A percentile compares a stretch with the other conserved stretches of the same genome.
These are phyloP conservation scores for Phrynocephalus vlangalii DNA, from an alignment of 2,797 vertebrate genomes.

Conservation along the genomic window DNA sequence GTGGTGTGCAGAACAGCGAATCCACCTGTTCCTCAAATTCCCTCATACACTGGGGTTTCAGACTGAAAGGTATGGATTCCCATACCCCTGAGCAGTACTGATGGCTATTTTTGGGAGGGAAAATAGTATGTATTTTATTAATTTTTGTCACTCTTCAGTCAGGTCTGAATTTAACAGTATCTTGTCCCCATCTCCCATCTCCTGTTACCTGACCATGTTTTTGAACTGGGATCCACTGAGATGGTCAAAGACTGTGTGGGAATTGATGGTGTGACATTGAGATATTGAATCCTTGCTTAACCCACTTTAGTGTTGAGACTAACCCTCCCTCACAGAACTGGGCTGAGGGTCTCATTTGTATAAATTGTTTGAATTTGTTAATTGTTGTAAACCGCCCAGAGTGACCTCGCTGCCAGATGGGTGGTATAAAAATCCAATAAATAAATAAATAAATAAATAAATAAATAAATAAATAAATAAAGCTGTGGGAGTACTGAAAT, in stretches of 20 bases:
- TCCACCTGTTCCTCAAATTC: too few relatives aligned
- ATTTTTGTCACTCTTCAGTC: neutral
- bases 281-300: neutral
- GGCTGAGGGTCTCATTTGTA: neutral
- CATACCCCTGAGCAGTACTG: neutral
- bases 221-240: neutral
- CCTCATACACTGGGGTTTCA: neutral
- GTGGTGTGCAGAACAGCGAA: neutral
- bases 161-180: neutral
- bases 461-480: neutral
- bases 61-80: neutral
- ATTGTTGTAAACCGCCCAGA: too few relatives aligned
- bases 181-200: neutral
- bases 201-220: neutral
- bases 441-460: too few relatives aligned
- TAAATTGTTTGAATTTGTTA: too few relatives aligned
- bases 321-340: neutral
- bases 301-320: too few relatives aligned
- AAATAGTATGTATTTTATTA: neutral
- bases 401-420: too few relatives aligned
- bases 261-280: neutral
- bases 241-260: neutral
- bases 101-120: neutral
- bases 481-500: neutral
- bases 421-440: too few relatives aligned